A percentile compares a stretch with the other conserved stretches of the same genome.
Evolutionary conservation across 1,140 invertebrate genomes (phyloP).

Genomic region (Zaprionus lachaisei): DNA sequence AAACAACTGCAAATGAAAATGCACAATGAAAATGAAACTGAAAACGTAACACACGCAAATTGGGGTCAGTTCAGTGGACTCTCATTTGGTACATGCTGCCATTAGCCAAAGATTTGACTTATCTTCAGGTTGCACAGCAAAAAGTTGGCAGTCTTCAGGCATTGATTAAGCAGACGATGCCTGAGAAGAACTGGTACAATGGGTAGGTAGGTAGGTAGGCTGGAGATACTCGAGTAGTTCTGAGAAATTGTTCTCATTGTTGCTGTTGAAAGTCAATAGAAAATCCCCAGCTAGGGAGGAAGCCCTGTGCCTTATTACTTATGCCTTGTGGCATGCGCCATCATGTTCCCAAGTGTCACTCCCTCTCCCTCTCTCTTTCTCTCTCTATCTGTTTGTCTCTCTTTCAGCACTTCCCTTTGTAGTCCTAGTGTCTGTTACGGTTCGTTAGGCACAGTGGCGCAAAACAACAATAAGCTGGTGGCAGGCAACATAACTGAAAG

Average conservation of each 20-base stretch:
- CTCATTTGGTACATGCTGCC: background rate
- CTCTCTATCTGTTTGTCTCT: background rate
- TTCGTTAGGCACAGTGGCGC: conserved; percentile 51
- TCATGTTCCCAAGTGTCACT: conserved; percentile 27
- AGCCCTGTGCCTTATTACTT: conserved; percentile 6
- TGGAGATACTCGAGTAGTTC: conserved; percentile 15
- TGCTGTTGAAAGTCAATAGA: conserved; percentile 60
- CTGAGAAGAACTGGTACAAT: background rate
- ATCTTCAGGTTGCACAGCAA: background rate
- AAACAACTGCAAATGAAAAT: conserved; percentile 20
- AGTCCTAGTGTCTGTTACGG: conserved; percentile 11
- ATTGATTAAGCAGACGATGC: conserved; percentile 17
- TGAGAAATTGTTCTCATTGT: conserved; percentile 36
- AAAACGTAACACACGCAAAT: conserved; percentile 24
- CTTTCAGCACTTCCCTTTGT: background rate
- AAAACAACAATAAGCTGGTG: conserved; percentile 22
- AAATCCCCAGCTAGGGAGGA: conserved; percentile 9
- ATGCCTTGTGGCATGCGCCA: conserved; percentile 17
- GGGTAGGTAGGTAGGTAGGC: background rate
- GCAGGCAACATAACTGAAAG: background rate
- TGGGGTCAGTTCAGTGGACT: conserved; percentile 39
- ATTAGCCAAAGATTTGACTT: conserved; percentile 39
- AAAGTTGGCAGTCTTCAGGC: conserved; percentile 18
- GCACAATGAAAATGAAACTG: conserved; percentile 25
- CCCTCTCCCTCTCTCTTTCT: background rate